These are phyloP conservation scores for Oithona nana DNA, from an alignment of 2,888 invertebrate genomes.

Conservation along the genomic window DNA sequence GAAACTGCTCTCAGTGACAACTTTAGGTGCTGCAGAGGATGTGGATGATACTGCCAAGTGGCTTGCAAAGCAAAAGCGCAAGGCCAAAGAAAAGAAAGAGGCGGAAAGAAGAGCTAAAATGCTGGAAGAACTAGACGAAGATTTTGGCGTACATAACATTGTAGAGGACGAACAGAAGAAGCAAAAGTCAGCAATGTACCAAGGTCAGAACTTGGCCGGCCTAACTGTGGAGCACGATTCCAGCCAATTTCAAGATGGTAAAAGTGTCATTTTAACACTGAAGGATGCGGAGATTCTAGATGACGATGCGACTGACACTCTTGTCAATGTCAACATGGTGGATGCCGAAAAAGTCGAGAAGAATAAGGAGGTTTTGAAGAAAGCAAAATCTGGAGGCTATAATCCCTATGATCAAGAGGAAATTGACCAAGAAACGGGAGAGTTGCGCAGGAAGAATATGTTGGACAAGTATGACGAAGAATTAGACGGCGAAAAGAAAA, in stretches of 20 bases:
- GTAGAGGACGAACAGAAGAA: conserved; percentile 53
- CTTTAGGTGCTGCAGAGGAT: conserved; percentile 46
- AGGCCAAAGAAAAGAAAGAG: conserved; percentile 55
- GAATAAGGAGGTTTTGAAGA: conserved; percentile 24
- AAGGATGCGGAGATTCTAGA: conserved; percentile 80
- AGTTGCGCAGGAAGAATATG: conserved; percentile 40
- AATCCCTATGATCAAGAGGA: conserved; percentile 61
- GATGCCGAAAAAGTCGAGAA: conserved; percentile 66
- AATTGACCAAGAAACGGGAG: conserved; percentile 35
- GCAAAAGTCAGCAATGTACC: conserved; percentile 42
- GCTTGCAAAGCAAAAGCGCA: conserved; percentile 58
- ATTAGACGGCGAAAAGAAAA: conserved; percentile 48
- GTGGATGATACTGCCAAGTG: conserved; percentile 53
- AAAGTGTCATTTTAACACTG: conserved; percentile 68
- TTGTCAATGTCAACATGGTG: conserved; percentile 74
- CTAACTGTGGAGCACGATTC: conserved; percentile 67
- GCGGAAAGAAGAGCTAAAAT: conserved; percentile 75
- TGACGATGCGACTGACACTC: conserved; percentile 59
- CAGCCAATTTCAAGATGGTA: conserved; percentile 49
- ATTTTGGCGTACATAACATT: conserved; percentile 69
- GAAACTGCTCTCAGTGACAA: conserved; percentile 39
- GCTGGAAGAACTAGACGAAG: conserved; percentile 82
- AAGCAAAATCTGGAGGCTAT: conserved; percentile 47
- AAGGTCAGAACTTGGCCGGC: conserved; percentile 51
- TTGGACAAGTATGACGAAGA: conserved; percentile 89